Base-by-base conservation (phyloP, 1,140 invertebrate genomes). In the Drosophila littoralis region DNA sequence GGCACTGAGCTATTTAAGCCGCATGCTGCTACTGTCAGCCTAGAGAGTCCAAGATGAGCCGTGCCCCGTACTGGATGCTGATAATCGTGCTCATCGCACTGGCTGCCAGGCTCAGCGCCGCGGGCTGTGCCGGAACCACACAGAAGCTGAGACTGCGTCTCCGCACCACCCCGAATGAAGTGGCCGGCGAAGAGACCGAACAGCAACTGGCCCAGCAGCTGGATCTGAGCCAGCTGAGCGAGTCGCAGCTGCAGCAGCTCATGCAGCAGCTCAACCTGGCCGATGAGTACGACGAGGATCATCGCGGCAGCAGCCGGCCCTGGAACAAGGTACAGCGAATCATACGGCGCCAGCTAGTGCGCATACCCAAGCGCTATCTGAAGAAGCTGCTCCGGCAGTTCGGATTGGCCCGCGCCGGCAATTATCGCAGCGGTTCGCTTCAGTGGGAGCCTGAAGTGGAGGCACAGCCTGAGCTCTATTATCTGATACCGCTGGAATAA, bases 311-410 rank as follows among this genome's bases (percentile, higher is more conserved):
- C 32, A 81, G 73, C 40, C 72, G 83, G 0, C 88, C 88, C 7
- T 91, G 88, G 88, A 83, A 80, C 43, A 73, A 64, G 28, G 61
- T 91, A 7, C 88, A 90, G 48, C 80, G 88, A 10, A 89, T 90
- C 13, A 84, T 90, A 0, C 59, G 70, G 0, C 72, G 88, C 0
- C 88, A 90, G 13, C 17, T 90, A 54, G 55, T 91, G 9, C 79
- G 79, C 36, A 70, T 89, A 22, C 88, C 88, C 38, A 84, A 70
- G 12, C 58, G 80, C 1, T 90, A 90, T 48, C 67, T 90, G 0
- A 81, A 77, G 45, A 84, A 77, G 36, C 45, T 90, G 0, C 72
- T 89, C 0, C 58, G 82, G 1, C 78, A 90, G 22, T 86, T 81
- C 10, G 85, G 85, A 1, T 33, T 90, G 42, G 84, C 80, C 1